Percentiles rank a stretch among this genome's conserved stretches.
These are phyloP conservation scores for Hafferia zeledoni DNA, from an alignment of 2,797 vertebrate genomes.

Conservation along the genomic window DNA sequence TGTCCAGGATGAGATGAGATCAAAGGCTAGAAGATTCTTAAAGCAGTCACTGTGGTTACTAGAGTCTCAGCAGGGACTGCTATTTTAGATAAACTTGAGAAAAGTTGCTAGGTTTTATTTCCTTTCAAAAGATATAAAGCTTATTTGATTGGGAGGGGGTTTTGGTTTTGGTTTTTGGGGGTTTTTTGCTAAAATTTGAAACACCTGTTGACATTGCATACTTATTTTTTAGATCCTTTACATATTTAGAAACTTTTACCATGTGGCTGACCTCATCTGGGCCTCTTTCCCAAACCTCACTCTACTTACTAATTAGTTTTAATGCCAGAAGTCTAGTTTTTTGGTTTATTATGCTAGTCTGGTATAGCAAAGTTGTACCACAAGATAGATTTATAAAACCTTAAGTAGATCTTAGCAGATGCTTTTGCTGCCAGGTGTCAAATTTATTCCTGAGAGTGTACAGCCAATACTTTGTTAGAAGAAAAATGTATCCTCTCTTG, in stretches of 20 bases:
- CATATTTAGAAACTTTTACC: background rate
- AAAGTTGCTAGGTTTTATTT: background rate
- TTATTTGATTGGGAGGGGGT: background rate
- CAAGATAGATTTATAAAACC: slow-evolving; percentile 31
- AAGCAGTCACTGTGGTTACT: background rate
- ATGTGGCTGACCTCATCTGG: background rate
- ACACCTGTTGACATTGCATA: background rate
- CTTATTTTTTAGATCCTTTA: background rate
- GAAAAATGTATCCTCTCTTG: background rate
- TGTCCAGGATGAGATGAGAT: background rate
- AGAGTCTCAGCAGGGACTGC: background rate
- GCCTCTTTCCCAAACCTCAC: background rate
- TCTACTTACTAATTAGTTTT: slow-evolving; percentile 10
- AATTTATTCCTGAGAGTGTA: slow-evolving; percentile 22
- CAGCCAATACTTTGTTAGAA: background rate
- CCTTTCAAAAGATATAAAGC: background rate
- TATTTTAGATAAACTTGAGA: background rate
- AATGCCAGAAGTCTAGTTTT: background rate
- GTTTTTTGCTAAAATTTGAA: background rate
- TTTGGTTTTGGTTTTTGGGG: too few species aligned
- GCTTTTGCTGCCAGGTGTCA: background rate
- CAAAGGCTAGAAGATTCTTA: background rate
- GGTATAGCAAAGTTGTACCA: background rate
- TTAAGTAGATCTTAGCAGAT: slow-evolving; percentile 20
- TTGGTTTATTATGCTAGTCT: slow-evolving; percentile 7